phyloP scores from a whole-genome alignment of 2,888 invertebrate species.

The Camponotus fellah region DNA sequence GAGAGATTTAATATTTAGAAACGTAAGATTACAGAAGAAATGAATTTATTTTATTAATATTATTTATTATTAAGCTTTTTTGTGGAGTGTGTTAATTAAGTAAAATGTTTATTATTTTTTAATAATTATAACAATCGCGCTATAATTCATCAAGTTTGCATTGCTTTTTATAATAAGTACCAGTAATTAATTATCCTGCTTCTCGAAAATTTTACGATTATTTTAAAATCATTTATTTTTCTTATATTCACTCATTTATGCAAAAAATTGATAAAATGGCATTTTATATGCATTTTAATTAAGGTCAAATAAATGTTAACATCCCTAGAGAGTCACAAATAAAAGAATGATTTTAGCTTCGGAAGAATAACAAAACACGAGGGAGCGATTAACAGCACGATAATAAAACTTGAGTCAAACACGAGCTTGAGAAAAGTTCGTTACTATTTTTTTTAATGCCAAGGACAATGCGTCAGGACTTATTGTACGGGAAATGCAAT shows the following conservation, averaged over 20 bases:
- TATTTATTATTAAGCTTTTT: neutral
- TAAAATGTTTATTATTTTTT: neutral
- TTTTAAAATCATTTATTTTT: neutral
- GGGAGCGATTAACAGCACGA: slow-evolving; percentile 13
- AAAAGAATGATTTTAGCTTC: neutral
- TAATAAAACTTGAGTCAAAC: slow-evolving; percentile 15
- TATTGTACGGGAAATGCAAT: neutral
- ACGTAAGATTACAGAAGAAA: neutral
- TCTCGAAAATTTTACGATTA: too few relatives aligned
- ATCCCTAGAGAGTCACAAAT: neutral
- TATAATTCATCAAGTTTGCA: neutral
- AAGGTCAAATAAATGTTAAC: slow-evolving; percentile 12
- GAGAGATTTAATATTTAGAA: neutral
- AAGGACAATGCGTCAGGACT: slow-evolving; percentile 35
- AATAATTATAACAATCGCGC: neutral
- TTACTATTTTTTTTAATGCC: slow-evolving; percentile 18
- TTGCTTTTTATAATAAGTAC: neutral
- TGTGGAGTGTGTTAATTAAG: neutral
- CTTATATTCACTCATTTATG: neutral
- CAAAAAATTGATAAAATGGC: neutral
- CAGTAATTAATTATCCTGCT: neutral
- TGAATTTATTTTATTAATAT: neutral
- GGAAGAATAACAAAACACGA: slow-evolving; percentile 26
- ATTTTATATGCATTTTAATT: neutral
- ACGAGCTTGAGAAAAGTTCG: neutral